phyloP scores from a whole-genome alignment of 2,113 vertebrate species.

The Coptodon bakossiorum region DNA sequence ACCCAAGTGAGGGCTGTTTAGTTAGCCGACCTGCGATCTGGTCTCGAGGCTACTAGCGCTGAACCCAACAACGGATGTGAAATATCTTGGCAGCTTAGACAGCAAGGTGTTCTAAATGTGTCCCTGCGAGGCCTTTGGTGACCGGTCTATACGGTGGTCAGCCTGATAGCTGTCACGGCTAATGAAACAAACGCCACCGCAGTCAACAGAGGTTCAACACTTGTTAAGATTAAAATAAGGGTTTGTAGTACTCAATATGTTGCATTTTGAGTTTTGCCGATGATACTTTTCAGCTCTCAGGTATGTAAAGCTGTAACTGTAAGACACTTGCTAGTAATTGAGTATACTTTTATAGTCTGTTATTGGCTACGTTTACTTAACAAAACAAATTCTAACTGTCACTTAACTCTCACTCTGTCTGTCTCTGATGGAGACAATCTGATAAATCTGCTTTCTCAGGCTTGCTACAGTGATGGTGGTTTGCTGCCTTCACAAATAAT shows the following conservation, averaged over 20 bases:
- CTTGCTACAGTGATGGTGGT: neutral
- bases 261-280: rapidly evolving
- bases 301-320: neutral
- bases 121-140: neutral
- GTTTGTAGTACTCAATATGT: neutral
- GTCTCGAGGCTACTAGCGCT: neutral
- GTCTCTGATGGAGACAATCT: neutral
- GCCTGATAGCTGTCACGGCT: neutral
- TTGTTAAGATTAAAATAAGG: neutral
- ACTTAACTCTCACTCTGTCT: neutral
- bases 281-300: neutral
- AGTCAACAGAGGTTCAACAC: neutral
- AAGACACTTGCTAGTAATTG: neutral
- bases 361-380: neutral
- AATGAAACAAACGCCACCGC: neutral
- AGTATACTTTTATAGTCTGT: neutral
- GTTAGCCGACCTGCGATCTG: neutral
- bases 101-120: neutral
- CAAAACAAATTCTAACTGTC: neutral
- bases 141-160: rapidly evolving
- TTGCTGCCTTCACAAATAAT: neutral
- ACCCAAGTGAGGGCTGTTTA: neutral
- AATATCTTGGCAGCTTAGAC: neutral
- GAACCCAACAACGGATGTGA: neutral
- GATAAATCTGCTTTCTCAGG: neutral